These are phyloP conservation scores for Netelia virgata DNA, from an alignment of 2,888 invertebrate genomes.

Conservation along the genomic window DNA sequence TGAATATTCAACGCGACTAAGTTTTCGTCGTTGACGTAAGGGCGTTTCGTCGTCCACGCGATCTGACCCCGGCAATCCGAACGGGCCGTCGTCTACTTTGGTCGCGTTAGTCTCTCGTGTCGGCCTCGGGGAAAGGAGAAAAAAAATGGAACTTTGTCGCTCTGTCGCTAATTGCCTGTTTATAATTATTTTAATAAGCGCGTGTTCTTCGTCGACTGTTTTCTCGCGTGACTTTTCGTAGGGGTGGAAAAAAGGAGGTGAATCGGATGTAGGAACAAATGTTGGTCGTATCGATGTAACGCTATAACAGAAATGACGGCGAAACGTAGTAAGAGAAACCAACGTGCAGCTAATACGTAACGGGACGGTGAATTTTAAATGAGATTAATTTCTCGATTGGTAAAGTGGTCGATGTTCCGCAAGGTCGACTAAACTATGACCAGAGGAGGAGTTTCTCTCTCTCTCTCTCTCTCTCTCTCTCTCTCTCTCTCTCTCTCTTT, in stretches of 20 bases:
- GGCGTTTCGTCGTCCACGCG: neutral
- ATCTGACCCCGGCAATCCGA: neutral
- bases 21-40: neutral
- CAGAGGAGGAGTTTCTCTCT: neutral
- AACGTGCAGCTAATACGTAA: conserved; percentile 37
- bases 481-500: conserved; percentile 1
- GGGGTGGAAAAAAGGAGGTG: neutral
- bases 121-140: neutral
- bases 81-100: neutral
- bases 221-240: neutral
- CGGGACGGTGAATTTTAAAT: conserved; percentile 52
- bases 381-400: conserved; percentile 49
- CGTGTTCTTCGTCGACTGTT: neutral
- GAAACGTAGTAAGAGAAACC: conserved; percentile 19
- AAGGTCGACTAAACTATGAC: conserved; percentile 45
- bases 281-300: neutral
- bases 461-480: neutral
- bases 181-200: conserved; percentile 10
- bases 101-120: conserved; percentile 5
- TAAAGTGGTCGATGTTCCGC: conserved; percentile 47
- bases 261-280: neutral
- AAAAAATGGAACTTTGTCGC: neutral
- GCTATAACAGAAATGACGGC: neutral
- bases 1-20: conserved; percentile 17
- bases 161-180: conserved; percentile 9